Conservation (phyloP, 2,113 vertebrate genomes). For the Megalops atlanticus region DNA sequence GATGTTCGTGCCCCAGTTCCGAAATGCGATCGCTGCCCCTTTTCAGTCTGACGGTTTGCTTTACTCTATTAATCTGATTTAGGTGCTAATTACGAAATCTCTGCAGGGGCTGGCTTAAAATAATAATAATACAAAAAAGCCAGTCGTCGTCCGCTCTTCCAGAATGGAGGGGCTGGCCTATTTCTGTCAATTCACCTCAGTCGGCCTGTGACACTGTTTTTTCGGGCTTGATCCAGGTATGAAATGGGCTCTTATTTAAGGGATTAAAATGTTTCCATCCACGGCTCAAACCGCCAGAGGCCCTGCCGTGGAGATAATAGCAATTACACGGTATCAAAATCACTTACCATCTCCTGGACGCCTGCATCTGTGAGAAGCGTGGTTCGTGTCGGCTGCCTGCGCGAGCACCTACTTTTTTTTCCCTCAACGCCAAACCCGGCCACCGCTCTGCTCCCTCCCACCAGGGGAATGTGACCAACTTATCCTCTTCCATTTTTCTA, state of each 20-base stretch:
- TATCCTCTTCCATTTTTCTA: too few species aligned
- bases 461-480: too few species aligned
- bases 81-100: slow-evolving; percentile 11
- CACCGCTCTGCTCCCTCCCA: too few species aligned
- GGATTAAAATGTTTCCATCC: slow-evolving; percentile 3
- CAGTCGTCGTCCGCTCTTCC: neutral
- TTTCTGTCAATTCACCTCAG: slow-evolving; percentile 27
- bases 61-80: neutral
- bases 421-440: too few species aligned
- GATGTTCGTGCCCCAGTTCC: too few species aligned
- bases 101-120: slow-evolving; percentile 12
- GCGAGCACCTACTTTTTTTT: too few species aligned
- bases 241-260: neutral
- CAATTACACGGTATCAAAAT: neutral
- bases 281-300: neutral
- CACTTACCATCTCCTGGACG: neutral
- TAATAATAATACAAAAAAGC: too few species aligned
- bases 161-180: slow-evolving; percentile 22
- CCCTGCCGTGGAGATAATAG: neutral
- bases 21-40: too few species aligned
- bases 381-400: neutral
- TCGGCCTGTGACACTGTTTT: neutral
- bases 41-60: neutral
- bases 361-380: too few species aligned
- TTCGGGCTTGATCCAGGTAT: neutral